Base-by-base conservation (phyloP, 2,888 invertebrate genomes). In the Phragmatobia fuliginosa region DNA sequence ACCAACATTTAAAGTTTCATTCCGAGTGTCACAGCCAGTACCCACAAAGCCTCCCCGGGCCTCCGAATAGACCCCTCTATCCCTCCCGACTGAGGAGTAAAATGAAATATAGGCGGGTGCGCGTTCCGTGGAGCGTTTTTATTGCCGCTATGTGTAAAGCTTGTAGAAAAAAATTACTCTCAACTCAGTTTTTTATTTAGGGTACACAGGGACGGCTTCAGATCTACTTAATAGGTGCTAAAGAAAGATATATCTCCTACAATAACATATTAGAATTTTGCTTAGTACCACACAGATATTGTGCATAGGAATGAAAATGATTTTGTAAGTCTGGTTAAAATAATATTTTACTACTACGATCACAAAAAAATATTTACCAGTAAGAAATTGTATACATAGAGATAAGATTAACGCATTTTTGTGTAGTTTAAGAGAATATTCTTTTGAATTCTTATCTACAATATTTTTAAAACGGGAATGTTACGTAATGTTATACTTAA, bases 1-100 rank as follows among this genome's bases (percentile, higher is more conserved):
- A 85, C 83, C 83, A 87, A 88, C 92, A 88, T 93, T 93, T 92
- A 93, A 93, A 94, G 90, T 92, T 93, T 92, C 90, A 90, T 91
- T 90, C 85, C 85, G 81, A 86, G 87, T 90, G 91, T 90, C 91
- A 88, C 84, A 84, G 85, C 70, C 90, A 90, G 88, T 82, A 75
- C 82, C 77, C 83, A 72, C 72, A 70, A 61, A 64, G 68, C 79
- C 79, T 74, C 73, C 78, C 83, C 81, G 49, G 25, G 49, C 45
- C 71, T 67, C 81, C 69, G 74, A 80, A 83, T 72, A 80, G 79
- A 74, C 79, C 78, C 41, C 41, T 41, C 41, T 81, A 76, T 66
- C 70, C 72, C 74, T 49, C 84, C 79, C 84, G 79, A 85, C 84
- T 83, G 87, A 88, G 88, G 88, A 88, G 87, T 86, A 85, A 90